Conservation (phyloP, 2,888 invertebrate genomes). For the Dorcus parallelipipedus region DNA sequence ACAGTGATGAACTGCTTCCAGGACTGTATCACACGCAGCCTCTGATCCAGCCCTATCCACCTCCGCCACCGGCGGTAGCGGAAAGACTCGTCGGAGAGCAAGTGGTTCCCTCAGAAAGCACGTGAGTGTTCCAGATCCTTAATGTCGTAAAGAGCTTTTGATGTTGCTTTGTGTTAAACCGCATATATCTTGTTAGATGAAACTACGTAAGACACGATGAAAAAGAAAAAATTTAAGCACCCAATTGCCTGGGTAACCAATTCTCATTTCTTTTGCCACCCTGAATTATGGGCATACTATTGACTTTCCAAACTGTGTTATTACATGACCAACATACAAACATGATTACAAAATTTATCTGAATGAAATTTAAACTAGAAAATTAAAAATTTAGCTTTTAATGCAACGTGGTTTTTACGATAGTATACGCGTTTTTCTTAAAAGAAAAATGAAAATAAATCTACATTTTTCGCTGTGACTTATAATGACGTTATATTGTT, state of each 20-base stretch:
- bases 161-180: constrained; percentile 18
- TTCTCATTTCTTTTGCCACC: too few species aligned
- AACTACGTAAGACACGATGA: constrained; percentile 10
- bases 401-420: too few species aligned
- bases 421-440: too few species aligned
- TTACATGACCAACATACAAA: too few species aligned
- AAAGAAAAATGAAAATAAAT: too few species aligned
- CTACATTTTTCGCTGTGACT: too few species aligned
- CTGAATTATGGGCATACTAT: too few species aligned
- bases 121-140: constrained; percentile 58
- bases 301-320: too few species aligned
- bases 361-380: too few species aligned
- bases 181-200: constrained; percentile 14
- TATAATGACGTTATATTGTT: too few species aligned
- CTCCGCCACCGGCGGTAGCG: constrained; percentile 61
- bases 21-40: constrained; percentile 64
- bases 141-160: constrained; percentile 15
- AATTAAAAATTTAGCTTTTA: too few species aligned
- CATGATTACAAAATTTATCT: too few species aligned
- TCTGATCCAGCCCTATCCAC: constrained; percentile 63
- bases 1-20: constrained; percentile 58
- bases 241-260: not conserved
- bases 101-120: constrained; percentile 71
- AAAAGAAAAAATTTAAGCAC: not conserved
- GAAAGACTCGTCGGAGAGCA: constrained; percentile 69